Base-by-base conservation (phyloP, 1,140 invertebrate species). In the Scaptomyza montana region DNA sequence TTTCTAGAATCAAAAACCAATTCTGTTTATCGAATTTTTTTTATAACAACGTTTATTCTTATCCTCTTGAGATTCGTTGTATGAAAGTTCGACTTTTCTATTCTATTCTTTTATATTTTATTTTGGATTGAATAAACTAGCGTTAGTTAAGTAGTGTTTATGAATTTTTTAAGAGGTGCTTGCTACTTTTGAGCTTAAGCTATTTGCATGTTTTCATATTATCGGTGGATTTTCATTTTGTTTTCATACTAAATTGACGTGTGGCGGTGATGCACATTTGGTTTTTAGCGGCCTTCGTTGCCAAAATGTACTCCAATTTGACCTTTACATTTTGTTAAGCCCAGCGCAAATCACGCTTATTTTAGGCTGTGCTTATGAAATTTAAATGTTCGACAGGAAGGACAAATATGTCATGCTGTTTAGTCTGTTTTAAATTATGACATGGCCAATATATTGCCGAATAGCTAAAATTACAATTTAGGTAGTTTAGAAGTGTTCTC, bases 321-420 rank as follows among this genome's bases (percentile, higher is more conserved):
- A 57, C 53, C 63, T 66, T 66, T 50, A 9, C 13, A 51, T 51
- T 25, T 41, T 51, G 16, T 62, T 41, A 28, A 12, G 33, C 10
- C 16, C 8, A 43, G 25, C 9, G 2, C 13, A 46, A 46, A 28
- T 8, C 46, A 21, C 21, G 30, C 13, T 30, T 25, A 36, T 50
- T 49, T 47, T 33, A 10, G 45, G 16, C 4, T 61, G 5, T 2
- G 30, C 16, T n/a, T 21, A 61, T 61, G 19, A 47, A 39, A 61
- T 13, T 47, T 36, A 49, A 61, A 61, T 61, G 45, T 6, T 6
- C 5, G 12, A 5, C n/a, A n/a, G 12, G 10, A 7, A 30, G 13
- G 10, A 6, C 16, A 12, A 12, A 25, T 21, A 3, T 49, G 59
- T 46, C 21, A 59, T 13, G 7, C 7, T 55, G 33, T 39, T 19